These are phyloP conservation scores for Latrodectus hesperus DNA, from an alignment of 2,888 invertebrate species.

Conservation along the genomic window DNA sequence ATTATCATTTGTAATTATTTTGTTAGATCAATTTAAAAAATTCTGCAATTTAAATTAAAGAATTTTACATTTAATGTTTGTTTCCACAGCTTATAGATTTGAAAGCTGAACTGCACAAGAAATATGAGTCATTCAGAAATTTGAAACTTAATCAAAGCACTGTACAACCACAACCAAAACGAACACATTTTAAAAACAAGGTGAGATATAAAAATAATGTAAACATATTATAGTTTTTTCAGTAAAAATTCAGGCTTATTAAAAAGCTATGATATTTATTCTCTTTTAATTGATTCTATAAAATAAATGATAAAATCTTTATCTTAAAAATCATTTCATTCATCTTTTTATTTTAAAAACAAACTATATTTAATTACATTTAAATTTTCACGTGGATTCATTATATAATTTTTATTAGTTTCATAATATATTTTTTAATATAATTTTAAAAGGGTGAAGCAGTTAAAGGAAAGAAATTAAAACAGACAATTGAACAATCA, in stretches of 20 bases:
- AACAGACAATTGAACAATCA: neutral
- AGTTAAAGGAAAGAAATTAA: neutral
- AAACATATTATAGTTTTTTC: neutral
- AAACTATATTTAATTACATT: too few relatives aligned
- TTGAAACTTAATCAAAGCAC: conserved; percentile 27
- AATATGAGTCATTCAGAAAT: conserved; percentile 33
- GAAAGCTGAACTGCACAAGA: conserved; percentile 63
- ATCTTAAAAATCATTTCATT: too few relatives aligned
- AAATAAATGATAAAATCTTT: too few relatives aligned
- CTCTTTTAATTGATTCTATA: too few relatives aligned
- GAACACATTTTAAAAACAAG: conserved; percentile 41
- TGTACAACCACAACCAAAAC: neutral
- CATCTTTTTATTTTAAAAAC: too few relatives aligned
- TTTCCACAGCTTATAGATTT: conserved; percentile 44
- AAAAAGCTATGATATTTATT: too few relatives aligned
- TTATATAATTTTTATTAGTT: too few relatives aligned
- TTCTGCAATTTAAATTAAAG: too few relatives aligned
- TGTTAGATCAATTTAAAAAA: too few relatives aligned
- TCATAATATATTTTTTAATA: neutral
- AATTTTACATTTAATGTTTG: neutral
- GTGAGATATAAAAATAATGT: conserved; percentile 4
- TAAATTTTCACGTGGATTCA: too few relatives aligned
- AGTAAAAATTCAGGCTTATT: neutral
- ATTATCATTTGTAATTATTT: too few relatives aligned
- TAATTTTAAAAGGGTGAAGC: neutral